These are phyloP conservation scores for Steromphala cineraria DNA, from an alignment of 2,888 invertebrate species.

Conservation along the genomic window DNA sequence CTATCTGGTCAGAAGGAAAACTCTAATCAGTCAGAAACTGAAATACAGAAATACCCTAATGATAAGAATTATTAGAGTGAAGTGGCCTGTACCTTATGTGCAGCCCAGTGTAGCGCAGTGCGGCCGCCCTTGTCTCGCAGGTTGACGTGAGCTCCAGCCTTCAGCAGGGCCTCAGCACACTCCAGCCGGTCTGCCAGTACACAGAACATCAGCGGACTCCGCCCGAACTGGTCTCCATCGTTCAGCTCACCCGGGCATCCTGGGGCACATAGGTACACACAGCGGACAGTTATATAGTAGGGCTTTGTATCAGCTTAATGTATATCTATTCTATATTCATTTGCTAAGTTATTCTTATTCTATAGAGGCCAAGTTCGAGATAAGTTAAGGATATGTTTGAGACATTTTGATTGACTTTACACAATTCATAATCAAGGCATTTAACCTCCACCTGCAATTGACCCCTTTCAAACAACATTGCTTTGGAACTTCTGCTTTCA, in stretches of 20 bases:
- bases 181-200: conserved; percentile 73
- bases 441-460: too few species aligned
- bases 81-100: conserved; percentile 68
- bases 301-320: background rate
- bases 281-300: background rate
- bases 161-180: conserved; percentile 73
- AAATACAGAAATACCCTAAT: background rate
- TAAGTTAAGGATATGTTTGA: too few species aligned
- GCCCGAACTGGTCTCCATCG: conserved; percentile 73
- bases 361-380: too few species aligned
- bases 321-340: too few species aligned
- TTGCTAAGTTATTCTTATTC: too few species aligned
- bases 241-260: conserved; percentile 57
- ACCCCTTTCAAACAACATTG: too few species aligned
- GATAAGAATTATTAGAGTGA: background rate
- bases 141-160: conserved; percentile 72
- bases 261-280: conserved; percentile 24
- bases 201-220: conserved; percentile 75
- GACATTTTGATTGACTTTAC: too few species aligned
- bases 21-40: background rate
- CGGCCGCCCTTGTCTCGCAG: conserved; percentile 72
- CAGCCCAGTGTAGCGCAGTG: conserved; percentile 75
- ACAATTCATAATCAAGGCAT: too few species aligned
- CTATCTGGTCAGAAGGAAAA: background rate
- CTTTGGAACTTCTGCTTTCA: too few species aligned